Base-by-base conservation (phyloP, 2,888 invertebrate species). In the Synanthedon tipuliformis region DNA sequence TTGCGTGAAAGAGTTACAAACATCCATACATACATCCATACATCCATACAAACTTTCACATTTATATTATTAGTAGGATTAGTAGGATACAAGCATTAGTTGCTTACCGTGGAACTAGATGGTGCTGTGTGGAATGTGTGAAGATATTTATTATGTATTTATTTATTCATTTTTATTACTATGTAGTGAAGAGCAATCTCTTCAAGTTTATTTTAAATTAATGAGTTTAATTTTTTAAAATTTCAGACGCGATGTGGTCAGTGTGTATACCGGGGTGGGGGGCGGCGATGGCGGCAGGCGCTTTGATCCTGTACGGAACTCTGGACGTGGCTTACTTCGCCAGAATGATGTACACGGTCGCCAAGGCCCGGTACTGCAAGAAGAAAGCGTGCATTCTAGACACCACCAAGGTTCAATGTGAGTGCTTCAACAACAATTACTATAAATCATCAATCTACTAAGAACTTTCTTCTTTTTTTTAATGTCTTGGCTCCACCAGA, bases 291-390 rank as follows among this genome's bases (percentile, higher is more conserved):
- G 79, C 81, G 34, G 80, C 82, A 0, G 80, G 87, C 2, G 76
- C 82, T 0, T 68, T 92, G 55, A 67, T 90, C 4, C 82, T 92
- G 3, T 91, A 92, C 71, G 81, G 89, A 12, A 84, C 89, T 51
- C 66, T 93, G 54, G 93, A 93, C 69, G 85, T 93, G 52, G 92
- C 93, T 41, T 93, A 93, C 76, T 93, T 93, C 72, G 82, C 91
- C 5, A 79, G 93, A 53, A 91, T 92, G 88, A 88, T 90, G 73
- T 81, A 91, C 60, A 91, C 91, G 15, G 90, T 92, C 0, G 81
- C 92, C 34, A 81, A 89, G 50, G 93, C 92, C 0, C 77, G 90
- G 54, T 91, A 92, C 66, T 91, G 90, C 75, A 90, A 90, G 78
- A 92, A 91, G 73, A 90, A 89, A 64, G 89, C 89, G 27, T 91